phyloP scores from a whole-genome alignment of 2,888 invertebrate species.

The Limnephilus auricula region DNA sequence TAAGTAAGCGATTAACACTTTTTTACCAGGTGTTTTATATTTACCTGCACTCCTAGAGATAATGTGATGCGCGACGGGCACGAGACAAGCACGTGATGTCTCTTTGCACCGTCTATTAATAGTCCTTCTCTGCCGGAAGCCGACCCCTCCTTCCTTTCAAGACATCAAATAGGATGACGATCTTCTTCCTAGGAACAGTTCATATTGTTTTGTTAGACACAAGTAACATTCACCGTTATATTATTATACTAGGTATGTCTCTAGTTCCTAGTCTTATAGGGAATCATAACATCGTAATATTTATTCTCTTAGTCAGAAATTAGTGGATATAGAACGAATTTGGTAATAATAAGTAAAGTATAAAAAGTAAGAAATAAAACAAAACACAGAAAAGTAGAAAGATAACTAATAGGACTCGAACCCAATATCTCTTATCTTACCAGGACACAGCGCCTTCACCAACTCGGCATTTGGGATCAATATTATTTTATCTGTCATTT shows the following conservation, averaged over 20 bases:
- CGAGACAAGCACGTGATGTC: slow-evolving; percentile 10
- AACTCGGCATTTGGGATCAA: too few relatives aligned
- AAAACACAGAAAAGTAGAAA: too few relatives aligned
- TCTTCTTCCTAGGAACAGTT: background rate
- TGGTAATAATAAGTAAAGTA: too few relatives aligned
- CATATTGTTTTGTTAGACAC: background rate
- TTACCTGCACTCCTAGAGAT: background rate
- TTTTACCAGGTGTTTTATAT: background rate
- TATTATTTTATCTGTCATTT: too few relatives aligned
- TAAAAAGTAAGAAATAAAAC: too few relatives aligned
- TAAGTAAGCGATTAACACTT: too few relatives aligned
- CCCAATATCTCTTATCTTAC: too few relatives aligned
- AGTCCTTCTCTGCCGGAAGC: slow-evolving; percentile 15
- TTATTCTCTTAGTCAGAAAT: too few relatives aligned
- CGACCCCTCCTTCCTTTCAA: slow-evolving; percentile 11
- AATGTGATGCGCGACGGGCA: background rate
- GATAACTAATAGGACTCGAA: too few relatives aligned
- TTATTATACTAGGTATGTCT: background rate
- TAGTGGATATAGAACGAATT: too few relatives aligned
- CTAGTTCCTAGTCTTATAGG: background rate
- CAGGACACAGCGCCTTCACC: too few relatives aligned
- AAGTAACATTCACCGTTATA: background rate
- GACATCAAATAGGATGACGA: slow-evolving; percentile 33
- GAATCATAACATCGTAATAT: background rate
- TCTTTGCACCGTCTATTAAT: slow-evolving; percentile 14